A percentile compares a stretch with the other conserved stretches of the same genome.
phyloP scores from a whole-genome alignment of 1,140 invertebrate species.

The Euborellia annulipes region DNA sequence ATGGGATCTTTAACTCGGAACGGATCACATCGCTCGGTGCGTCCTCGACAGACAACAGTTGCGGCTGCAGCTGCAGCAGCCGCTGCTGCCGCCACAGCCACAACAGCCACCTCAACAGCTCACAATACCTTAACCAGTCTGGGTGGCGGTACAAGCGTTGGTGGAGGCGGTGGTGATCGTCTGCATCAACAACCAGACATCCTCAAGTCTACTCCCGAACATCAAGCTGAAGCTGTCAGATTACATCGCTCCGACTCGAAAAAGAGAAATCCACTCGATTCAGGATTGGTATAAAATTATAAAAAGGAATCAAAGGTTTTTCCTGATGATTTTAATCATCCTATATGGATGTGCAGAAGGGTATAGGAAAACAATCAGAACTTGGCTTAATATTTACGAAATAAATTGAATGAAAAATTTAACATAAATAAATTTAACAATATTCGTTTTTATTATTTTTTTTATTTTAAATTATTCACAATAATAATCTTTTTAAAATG shows the following conservation, averaged over 20 bases:
- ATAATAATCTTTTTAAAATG: no score
- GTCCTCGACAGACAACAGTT: slow-evolving; percentile 14
- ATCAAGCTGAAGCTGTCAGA: slow-evolving; percentile 29
- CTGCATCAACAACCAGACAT: slow-evolving; percentile 52
- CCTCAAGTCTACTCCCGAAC: slow-evolving; percentile 67
- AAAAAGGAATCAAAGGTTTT: slow-evolving; percentile 10
- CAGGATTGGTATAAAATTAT: slow-evolving; percentile 34
- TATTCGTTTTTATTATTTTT: no score
- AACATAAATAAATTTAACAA: no score
- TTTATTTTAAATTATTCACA: no score
- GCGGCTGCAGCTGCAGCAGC: slow-evolving; percentile 29
- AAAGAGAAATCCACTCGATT: slow-evolving; percentile 36
- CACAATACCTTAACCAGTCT: slow-evolving; percentile 4
- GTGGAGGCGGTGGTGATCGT: slow-evolving; percentile 32
- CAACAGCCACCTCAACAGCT: slow-evolving; percentile 1
- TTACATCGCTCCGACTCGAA: slow-evolving; percentile 31
- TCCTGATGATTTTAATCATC: no score
- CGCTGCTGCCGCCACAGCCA: slow-evolving; percentile 1
- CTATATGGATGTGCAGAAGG: no score
- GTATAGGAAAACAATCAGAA: no score
- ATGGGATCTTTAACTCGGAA: slow-evolving; percentile 65
- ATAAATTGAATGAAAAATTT: no score
- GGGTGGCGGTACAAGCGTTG: slow-evolving; percentile 20
- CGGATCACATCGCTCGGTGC: slow-evolving; percentile 43
- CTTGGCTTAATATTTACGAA: no score